Conservation (phyloP, 2,113 vertebrate species). For the Dermatemys mawii region DNA sequence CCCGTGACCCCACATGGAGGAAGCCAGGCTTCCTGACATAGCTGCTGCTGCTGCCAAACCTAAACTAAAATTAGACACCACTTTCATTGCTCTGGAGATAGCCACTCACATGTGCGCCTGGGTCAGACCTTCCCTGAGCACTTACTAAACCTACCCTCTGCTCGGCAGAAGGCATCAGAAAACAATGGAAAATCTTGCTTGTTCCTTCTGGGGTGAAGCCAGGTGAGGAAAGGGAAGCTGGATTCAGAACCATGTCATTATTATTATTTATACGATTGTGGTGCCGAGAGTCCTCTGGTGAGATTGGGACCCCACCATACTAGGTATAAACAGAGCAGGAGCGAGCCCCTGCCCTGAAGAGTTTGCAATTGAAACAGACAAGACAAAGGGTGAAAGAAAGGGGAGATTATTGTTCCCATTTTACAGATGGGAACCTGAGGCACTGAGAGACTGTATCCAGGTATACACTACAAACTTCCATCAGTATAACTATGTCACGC, state of each 20-base stretch:
- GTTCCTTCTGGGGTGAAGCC: neutral
- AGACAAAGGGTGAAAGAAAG: neutral
- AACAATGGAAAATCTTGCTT: neutral
- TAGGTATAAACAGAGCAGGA: neutral
- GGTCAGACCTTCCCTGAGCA: neutral
- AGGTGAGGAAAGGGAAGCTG: neutral
- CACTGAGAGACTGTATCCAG: neutral
- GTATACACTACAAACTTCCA: neutral
- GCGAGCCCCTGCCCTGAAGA: neutral
- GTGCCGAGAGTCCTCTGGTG: neutral
- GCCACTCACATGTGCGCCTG: neutral
- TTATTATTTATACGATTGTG: neutral
- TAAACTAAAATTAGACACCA: neutral
- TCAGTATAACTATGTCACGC: neutral
- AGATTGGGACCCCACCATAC: neutral
- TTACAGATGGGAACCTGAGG: neutral
- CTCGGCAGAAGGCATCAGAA: neutral
- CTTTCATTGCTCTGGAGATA: neutral
- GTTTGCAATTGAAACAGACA: neutral
- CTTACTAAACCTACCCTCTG: neutral
- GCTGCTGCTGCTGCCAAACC: neutral
- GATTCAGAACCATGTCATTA: neutral
- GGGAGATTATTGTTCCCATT: neutral
- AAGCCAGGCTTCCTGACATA: neutral
- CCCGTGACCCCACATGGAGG: neutral